Base-by-base conservation (phyloP, 2,888 invertebrate species). In the Tachystola acroxantha region DNA sequence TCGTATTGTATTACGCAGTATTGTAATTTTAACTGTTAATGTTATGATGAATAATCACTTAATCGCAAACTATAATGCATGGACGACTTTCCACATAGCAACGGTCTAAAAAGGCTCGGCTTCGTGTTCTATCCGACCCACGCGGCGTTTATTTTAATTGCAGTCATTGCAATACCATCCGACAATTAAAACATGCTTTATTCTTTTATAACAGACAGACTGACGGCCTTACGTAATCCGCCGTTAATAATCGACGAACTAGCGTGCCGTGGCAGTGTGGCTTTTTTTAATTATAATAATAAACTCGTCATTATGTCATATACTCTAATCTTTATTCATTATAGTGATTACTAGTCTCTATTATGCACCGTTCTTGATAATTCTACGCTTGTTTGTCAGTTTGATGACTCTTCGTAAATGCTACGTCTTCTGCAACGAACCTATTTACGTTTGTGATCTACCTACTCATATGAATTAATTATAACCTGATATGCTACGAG, bases 71-170 rank as follows among this genome's bases (percentile, higher is more conserved):
- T n/a, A n/a, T n/a, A n/a, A n/a, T n/a, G n/a, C n/a, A n/a, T n/a
- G n/a, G n/a, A n/a, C n/a, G n/a, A n/a, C n/a, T n/a, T n/a, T n/a
- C n/a, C n/a, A n/a, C n/a, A n/a, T n/a, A n/a, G n/a, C n/a, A n/a
- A n/a, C n/a, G n/a, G n/a, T n/a, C n/a, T n/a, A n/a, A n/a, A n/a
- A n/a, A n/a, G n/a, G n/a, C n/a, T n/a, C n/a, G 26, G 11, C 11
- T 10, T 22, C 26, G 33, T 34, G 32, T 25, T 25, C 34, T 19
- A 25, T 16, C 31, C 34, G 32, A 30, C 37, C 37, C 37, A 41
- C 39, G 40, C 39, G 37, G 32, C 37, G 40, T 51, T 47, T 49
- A 42, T 48, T 43, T 38, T 39, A 50, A 52, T 53, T 42, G 38
- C 45, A 32, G 39, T 35, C 40, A 48, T 46, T 41, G 38, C 44